Conservation (phyloP, 2,113 vertebrate genomes). For the Barnardius zonarius region DNA sequence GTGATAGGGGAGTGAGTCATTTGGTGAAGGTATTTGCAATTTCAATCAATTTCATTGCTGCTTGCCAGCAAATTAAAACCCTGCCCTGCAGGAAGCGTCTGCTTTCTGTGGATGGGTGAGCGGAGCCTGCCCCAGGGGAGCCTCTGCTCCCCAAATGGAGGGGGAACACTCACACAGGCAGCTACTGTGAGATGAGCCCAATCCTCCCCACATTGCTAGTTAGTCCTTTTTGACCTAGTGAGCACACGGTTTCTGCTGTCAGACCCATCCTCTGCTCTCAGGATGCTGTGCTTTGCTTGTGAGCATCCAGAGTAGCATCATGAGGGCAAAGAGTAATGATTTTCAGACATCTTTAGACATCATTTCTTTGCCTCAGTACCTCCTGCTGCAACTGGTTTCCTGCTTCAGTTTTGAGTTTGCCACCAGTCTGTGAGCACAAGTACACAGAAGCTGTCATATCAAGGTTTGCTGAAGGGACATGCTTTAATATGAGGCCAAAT, state of each 20-base stretch:
- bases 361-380: not conserved
- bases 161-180: not conserved
- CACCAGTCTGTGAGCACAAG: not conserved
- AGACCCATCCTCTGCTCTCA: not conserved
- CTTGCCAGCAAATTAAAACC: slow-evolving; percentile 54
- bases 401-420: not conserved
- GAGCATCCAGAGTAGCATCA: not conserved
- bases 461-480: not conserved
- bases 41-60: slow-evolving; percentile 42
- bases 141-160: fast-evolving
- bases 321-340: not conserved
- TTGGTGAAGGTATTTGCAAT: slow-evolving; percentile 43
- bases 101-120: not conserved
- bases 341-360: not conserved
- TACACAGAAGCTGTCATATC: not conserved
- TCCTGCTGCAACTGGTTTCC: not conserved
- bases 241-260: not conserved
- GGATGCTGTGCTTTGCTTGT: not conserved
- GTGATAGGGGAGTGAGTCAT: not conserved
- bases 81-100: slow-evolving; percentile 41
- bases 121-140: fast-evolving
- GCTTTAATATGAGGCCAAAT: not conserved
- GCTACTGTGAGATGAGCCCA: not conserved
- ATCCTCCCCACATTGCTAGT: not conserved
- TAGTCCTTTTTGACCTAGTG: not conserved